Evolutionary conservation across 1,140 invertebrate genomes (phyloP).

Genomic region (Plectrocnemia conspersa): DNA sequence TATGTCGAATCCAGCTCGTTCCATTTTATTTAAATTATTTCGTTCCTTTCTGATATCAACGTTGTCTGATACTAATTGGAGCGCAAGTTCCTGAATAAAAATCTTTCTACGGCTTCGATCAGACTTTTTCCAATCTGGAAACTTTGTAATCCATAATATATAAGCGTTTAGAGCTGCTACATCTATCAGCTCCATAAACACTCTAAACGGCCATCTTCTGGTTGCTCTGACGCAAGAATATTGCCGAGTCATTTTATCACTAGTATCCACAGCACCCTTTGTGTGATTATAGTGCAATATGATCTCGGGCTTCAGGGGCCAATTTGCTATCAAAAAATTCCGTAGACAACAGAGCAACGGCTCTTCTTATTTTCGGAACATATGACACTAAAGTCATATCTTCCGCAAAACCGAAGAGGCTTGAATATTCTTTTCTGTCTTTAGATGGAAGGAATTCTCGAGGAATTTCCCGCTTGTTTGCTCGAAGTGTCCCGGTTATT

Average conservation of each 20-base stretch:
- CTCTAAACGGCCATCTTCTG: constrained; percentile 18
- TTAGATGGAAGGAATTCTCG: constrained; percentile 23
- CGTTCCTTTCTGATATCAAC: neutral
- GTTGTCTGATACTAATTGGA: neutral
- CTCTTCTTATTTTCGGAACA: constrained; percentile 11
- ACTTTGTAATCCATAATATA: constrained; percentile 14
- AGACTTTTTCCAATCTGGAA: constrained; percentile 17
- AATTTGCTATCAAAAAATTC: constrained; percentile 15
- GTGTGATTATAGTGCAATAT: constrained; percentile 39
- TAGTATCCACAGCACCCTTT: constrained; percentile 41
- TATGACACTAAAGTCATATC: constrained; percentile 21
- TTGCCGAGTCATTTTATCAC: constrained; percentile 11
- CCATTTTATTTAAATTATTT: neutral
- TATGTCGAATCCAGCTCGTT: neutral
- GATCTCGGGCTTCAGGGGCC: constrained; percentile 29
- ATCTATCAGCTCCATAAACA: constrained; percentile 21
- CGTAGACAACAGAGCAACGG: constrained; percentile 8
- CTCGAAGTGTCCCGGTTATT: constrained; percentile 27
- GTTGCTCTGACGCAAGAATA: constrained; percentile 18
- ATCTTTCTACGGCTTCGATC: constrained; percentile 5
- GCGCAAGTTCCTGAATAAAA: constrained; percentile 10
- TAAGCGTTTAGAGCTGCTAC: constrained; percentile 12
- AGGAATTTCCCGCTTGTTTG: constrained; percentile 33
- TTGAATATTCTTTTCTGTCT: constrained; percentile 25
- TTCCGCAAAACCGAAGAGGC: constrained; percentile 29